phyloP scores from a whole-genome alignment of 64 coral and sea anemone genomes.

The Pocillopora damicornis region DNA sequence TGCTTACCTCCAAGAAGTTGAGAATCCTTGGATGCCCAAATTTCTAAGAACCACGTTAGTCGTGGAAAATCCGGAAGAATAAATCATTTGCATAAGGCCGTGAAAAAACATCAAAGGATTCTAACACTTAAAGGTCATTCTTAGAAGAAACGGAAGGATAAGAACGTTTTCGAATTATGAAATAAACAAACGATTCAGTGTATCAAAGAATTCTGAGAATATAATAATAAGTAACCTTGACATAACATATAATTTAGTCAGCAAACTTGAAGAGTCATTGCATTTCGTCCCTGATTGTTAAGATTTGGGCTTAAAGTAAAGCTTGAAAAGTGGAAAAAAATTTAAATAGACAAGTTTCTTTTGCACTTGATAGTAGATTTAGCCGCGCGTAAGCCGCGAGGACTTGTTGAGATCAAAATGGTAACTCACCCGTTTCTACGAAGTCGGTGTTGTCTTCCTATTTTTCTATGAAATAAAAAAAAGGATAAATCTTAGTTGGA shows the following conservation, averaged over 20 bases:
- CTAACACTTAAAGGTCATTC: neutral
- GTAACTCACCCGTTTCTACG: slow-evolving; percentile 1
- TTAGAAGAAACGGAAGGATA: slow-evolving; percentile 39
- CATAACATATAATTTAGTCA: too few relatives aligned
- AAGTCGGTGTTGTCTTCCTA: slow-evolving; percentile 22
- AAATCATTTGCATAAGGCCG: neutral
- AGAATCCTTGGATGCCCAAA: neutral
- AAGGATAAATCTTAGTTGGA: neutral
- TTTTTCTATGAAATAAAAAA: slow-evolving; percentile 35
- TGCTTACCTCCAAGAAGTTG: neutral
- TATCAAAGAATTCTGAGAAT: slow-evolving; percentile 10
- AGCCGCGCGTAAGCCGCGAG: too few relatives aligned
- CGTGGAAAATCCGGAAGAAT: slow-evolving; percentile 32
- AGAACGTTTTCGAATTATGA: neutral
- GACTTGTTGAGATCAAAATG: neutral
- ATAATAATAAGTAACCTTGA: neutral
- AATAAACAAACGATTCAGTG: neutral
- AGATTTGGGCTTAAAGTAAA: too few relatives aligned
- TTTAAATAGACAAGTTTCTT: too few relatives aligned
- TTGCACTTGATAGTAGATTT: too few relatives aligned
- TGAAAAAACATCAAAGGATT: neutral
- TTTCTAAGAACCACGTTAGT: slow-evolving; percentile 18
- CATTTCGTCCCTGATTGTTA: too few relatives aligned
- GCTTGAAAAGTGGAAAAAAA: too few relatives aligned
- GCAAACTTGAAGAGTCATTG: too few relatives aligned